Conservation (phyloP, 2,113 vertebrate genomes). For the Oncorhynchus kisutch region DNA sequence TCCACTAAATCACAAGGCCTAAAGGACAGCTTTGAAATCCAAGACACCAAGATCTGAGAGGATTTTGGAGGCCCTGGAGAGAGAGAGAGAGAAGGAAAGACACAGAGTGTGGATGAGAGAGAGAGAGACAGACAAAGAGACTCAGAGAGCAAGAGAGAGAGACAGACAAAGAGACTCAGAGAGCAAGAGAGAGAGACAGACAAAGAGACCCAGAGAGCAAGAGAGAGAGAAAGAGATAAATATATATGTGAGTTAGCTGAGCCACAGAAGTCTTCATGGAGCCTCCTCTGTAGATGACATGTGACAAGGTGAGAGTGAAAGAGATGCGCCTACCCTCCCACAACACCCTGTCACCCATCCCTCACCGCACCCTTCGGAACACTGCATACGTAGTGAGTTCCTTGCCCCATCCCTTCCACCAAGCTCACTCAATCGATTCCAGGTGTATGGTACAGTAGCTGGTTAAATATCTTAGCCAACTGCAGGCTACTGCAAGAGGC, state of each 20-base stretch:
- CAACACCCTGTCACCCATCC: neutral
- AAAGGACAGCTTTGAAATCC: slow-evolving; percentile 60
- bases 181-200: slow-evolving; percentile 8
- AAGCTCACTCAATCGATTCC: neutral
- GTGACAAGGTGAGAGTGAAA: slow-evolving; percentile 18
- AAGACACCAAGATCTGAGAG: slow-evolving; percentile 52
- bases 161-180: slow-evolving; percentile 8
- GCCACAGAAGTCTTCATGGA: neutral
- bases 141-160: slow-evolving; percentile 8
- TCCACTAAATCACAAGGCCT: slow-evolving; percentile 46
- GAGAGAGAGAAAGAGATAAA: slow-evolving; percentile 16
- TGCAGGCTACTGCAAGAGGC: no score
- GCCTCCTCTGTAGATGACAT: neutral
- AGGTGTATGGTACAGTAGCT: neutral
- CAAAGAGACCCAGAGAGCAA: slow-evolving; percentile 7
- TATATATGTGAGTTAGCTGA: neutral
- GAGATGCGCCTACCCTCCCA: no score
- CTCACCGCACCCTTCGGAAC: neutral
- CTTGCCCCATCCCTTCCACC: neutral
- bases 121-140: neutral
- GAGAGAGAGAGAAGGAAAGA: neutral
- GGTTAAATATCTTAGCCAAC: no score
- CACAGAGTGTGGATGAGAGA: no score
- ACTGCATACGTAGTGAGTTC: neutral
- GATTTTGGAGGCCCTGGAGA: neutral